phyloP scores from a whole-genome alignment of 2,113 vertebrate species.

The Caranx melampygus region DNA sequence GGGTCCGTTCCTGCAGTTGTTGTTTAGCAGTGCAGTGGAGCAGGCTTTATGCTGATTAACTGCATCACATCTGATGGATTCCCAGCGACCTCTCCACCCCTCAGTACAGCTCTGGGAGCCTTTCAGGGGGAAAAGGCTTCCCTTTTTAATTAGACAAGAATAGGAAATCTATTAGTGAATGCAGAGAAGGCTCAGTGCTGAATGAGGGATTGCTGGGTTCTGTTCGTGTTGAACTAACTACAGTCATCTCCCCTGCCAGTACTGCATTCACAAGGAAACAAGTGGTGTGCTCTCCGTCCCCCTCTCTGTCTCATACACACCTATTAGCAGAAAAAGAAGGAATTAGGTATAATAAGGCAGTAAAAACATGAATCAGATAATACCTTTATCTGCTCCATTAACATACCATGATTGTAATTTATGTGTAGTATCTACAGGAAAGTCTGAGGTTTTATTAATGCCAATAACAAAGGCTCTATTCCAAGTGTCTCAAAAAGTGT shows the following conservation, averaged over 20 bases:
- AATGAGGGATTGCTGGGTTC: constrained; percentile 45
- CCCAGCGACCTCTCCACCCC: constrained; percentile 62
- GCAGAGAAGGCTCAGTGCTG: constrained; percentile 47
- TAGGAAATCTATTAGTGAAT: constrained; percentile 73
- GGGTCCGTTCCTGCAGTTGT: constrained; percentile 52
- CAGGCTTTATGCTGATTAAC: constrained; percentile 79
- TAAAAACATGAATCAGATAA: neutral
- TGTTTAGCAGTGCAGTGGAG: constrained; percentile 69
- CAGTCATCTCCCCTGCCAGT: constrained; percentile 30
- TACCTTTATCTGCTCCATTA: neutral
- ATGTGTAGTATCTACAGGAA: neutral
- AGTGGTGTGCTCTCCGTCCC: neutral
- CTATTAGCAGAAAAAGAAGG: neutral
- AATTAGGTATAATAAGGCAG: neutral
- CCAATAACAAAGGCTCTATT: neutral
- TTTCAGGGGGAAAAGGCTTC: constrained; percentile 55
- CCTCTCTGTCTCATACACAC: neutral
- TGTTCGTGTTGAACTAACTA: constrained; percentile 43
- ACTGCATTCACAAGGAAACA: constrained; percentile 17
- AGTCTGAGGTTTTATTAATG: neutral
- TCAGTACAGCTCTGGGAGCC: constrained; percentile 58
- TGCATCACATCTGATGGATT: constrained; percentile 76
- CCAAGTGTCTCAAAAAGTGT: neutral
- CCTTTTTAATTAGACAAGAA: constrained; percentile 76
- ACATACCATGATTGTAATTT: neutral